Percentiles rank a stretch among this genome's conserved stretches.
Evolutionary conservation across 1,140 invertebrate genomes (phyloP).

Genomic region (Chymomyza costata): DNA sequence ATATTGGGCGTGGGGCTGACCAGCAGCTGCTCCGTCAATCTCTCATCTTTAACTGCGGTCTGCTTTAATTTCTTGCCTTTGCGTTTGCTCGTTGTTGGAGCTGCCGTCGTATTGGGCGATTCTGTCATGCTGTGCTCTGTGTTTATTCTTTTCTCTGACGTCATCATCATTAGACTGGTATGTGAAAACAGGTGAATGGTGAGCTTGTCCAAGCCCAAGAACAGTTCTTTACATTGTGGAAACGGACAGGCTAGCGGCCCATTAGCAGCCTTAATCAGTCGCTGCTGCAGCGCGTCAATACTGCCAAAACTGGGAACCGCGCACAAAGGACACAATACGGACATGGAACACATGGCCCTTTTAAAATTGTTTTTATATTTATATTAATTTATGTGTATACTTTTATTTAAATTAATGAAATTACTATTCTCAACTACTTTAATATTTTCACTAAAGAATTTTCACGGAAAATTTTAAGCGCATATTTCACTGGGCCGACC

Average conservation of each 20-base stretch:
- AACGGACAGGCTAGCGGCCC: constrained; percentile 83
- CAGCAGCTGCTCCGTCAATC: constrained; percentile 1
- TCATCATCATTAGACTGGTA: constrained; percentile 64
- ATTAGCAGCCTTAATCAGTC: constrained; percentile 84
- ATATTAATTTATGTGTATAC: background rate
- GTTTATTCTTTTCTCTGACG: background rate
- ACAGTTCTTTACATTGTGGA: constrained; percentile 82
- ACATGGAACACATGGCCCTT: constrained; percentile 81
- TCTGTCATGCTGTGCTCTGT: constrained; percentile 1
- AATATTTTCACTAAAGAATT: constrained; percentile 5
- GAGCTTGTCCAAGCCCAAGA: constrained; percentile 87
- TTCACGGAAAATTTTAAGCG: constrained; percentile 27
- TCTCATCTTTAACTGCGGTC: background rate
- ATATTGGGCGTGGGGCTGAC: background rate
- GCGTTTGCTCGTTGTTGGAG: background rate
- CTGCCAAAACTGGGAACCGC: constrained; percentile 82
- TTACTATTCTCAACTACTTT: constrained; percentile 6
- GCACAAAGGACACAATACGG: constrained; percentile 85
- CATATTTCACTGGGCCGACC: constrained; percentile 23
- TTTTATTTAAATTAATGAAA: background rate
- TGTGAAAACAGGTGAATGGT: constrained; percentile 89
- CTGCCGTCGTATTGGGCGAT: background rate
- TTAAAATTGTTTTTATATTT: constrained; percentile 10
- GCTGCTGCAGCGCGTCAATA: constrained; percentile 81
- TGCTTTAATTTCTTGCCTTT: background rate